Evolutionary conservation across 2,797 vertebrate genomes (phyloP).

Genomic region (Anguilla pacifica): DNA sequence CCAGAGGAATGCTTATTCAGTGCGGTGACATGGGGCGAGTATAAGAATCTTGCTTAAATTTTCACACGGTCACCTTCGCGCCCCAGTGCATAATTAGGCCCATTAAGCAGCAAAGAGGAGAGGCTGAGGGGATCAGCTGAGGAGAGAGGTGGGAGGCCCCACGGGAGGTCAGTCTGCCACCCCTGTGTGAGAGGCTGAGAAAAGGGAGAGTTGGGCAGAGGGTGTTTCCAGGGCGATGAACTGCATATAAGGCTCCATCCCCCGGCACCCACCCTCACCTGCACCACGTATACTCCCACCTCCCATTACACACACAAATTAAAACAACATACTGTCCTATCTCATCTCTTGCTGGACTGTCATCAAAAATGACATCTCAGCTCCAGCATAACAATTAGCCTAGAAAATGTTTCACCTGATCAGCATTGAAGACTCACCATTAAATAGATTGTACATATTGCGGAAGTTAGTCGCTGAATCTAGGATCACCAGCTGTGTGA

Average conservation of each 20-base stretch:
- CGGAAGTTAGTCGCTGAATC: slow-evolving; percentile 47
- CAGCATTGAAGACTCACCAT: slow-evolving; percentile 35
- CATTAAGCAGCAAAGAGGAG: not conserved
- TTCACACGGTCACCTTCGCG: not conserved
- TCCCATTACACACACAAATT: not conserved
- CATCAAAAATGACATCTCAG: not conserved
- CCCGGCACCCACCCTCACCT: not conserved
- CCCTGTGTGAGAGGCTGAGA: not conserved
- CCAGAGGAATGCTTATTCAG: not conserved
- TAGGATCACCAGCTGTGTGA: slow-evolving; percentile 51
- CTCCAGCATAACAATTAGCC: not conserved
- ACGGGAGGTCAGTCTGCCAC: not conserved
- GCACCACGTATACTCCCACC: not conserved
- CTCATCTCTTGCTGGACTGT: not conserved
- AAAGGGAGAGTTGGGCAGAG: not conserved
- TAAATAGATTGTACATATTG: slow-evolving; percentile 50
- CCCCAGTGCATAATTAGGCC: not conserved
- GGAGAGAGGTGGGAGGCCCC: not conserved
- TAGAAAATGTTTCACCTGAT: not conserved
- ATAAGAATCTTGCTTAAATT: slow-evolving; percentile 6
- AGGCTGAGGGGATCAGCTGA: not conserved
- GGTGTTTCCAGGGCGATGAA: not conserved
- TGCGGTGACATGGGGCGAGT: not conserved
- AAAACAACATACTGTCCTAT: not conserved
- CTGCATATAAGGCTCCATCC: not conserved